Conservation (phyloP, 2,888 invertebrate genomes). For the Flabesymbios commensalis region DNA sequence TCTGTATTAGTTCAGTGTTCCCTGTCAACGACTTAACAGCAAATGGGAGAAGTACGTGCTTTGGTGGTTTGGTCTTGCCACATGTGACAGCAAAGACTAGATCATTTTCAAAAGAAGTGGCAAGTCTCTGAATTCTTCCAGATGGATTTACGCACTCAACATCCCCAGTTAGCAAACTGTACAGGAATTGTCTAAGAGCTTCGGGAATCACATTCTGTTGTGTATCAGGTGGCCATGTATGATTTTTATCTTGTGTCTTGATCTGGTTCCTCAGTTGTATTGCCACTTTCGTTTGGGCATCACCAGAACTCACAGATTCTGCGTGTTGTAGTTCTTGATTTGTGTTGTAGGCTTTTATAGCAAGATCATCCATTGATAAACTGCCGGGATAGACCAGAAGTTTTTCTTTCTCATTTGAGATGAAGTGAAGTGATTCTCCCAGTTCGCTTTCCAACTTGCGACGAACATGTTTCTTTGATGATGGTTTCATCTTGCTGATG, state of each 20-base stretch:
- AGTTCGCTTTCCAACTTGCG: conserved; percentile 11
- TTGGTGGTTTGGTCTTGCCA: conserved; percentile 1
- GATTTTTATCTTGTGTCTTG: neutral
- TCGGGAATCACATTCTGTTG: neutral
- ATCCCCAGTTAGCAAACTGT: neutral
- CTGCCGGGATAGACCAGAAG: conserved; percentile 2
- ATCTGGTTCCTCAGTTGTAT: too few species aligned
- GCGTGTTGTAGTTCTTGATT: neutral
- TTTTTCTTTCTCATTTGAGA: conserved; percentile 3
- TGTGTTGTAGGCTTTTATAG: neutral
- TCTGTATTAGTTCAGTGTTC: conserved; percentile 8
- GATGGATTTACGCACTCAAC: neutral
- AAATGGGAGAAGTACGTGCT: conserved; percentile 7
- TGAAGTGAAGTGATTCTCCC: neutral
- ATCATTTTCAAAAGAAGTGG: conserved; percentile 4
- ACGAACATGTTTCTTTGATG: conserved; percentile 16
- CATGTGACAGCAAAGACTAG: conserved; percentile 5
- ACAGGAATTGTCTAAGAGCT: neutral
- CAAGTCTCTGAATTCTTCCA: neutral
- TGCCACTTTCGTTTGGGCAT: too few species aligned
- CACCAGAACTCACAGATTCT: too few species aligned
- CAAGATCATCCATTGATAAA: neutral
- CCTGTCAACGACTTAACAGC: conserved; percentile 12
- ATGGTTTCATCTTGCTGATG: neutral
- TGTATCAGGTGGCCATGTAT: neutral